These are phyloP conservation scores for Ifrita kowaldi DNA, from an alignment of 2,113 vertebrate genomes.

Conservation along the genomic window DNA sequence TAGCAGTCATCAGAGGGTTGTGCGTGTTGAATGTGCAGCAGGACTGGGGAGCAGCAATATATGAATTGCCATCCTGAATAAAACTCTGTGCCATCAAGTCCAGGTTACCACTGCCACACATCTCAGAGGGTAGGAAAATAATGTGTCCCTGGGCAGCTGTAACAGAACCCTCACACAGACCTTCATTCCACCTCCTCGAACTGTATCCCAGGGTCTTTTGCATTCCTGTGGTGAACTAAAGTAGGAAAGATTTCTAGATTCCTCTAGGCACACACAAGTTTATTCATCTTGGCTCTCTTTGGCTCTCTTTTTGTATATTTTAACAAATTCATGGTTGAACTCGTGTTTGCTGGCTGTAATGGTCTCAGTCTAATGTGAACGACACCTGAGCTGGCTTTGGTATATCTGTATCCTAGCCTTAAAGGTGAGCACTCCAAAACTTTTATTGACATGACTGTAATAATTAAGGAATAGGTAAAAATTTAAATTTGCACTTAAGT, in stretches of 20 bases:
- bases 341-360: background rate
- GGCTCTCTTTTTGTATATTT: background rate
- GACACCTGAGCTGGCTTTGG: background rate
- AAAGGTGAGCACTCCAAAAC: background rate
- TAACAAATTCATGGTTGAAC: background rate
- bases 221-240: background rate
- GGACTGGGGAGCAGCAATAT: background rate
- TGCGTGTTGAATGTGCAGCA: fast-evolving
- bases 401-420: background rate
- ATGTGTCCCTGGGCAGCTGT: background rate
- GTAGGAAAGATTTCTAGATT: background rate
- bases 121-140: background rate
- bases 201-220: background rate
- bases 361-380: background rate
- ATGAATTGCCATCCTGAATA: background rate
- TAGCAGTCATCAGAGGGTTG: too few relatives aligned
- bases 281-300: background rate
- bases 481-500: background rate
- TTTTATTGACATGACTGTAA: background rate
- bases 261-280: background rate
- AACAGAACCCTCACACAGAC: background rate
- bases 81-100: background rate
- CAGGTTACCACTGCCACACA: background rate
- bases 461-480: background rate
- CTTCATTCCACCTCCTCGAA: background rate